A percentile compares a stretch with the other conserved stretches of the same genome.
Conservation (phyloP, 2,888 invertebrate genomes). For the Meandrusa payeni region DNA sequence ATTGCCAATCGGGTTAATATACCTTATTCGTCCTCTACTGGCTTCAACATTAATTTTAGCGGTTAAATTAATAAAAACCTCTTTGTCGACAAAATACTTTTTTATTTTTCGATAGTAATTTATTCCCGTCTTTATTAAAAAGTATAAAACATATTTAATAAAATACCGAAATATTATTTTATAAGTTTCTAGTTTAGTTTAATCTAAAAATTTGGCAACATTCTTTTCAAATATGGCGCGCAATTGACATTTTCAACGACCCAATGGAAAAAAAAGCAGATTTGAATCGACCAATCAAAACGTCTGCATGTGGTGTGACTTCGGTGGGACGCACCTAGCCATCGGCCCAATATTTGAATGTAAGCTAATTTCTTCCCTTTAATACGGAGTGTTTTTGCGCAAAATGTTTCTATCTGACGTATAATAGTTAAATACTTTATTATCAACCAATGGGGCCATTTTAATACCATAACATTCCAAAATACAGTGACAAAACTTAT, state of each 20-base stretch:
- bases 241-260: constrained; percentile 24
- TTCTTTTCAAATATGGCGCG: constrained; percentile 50
- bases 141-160: too few species aligned
- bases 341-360: constrained; percentile 34
- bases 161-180: too few species aligned
- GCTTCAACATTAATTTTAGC: too few species aligned
- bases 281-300: constrained; percentile 55
- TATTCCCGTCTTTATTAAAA: too few species aligned
- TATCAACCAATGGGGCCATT: constrained; percentile 38
- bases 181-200: not conserved
- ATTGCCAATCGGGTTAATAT: too few species aligned
- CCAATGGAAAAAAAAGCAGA: constrained; percentile 51
- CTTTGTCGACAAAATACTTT: too few species aligned
- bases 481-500: constrained; percentile 47
- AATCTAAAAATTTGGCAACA: constrained; percentile 9
- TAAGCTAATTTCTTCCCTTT: constrained; percentile 43
- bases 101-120: too few species aligned
- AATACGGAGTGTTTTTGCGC: constrained; percentile 34
- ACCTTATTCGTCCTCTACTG: too few species aligned
- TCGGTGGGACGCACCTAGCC: constrained; percentile 59
- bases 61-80: too few species aligned
- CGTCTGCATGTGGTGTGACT: constrained; percentile 72
- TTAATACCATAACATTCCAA: constrained; percentile 38
- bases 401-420: constrained; percentile 31
- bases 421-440: constrained; percentile 27